These are phyloP conservation scores for Mimachlamys varia DNA, from an alignment of 2,888 invertebrate species.

Conservation along the genomic window DNA sequence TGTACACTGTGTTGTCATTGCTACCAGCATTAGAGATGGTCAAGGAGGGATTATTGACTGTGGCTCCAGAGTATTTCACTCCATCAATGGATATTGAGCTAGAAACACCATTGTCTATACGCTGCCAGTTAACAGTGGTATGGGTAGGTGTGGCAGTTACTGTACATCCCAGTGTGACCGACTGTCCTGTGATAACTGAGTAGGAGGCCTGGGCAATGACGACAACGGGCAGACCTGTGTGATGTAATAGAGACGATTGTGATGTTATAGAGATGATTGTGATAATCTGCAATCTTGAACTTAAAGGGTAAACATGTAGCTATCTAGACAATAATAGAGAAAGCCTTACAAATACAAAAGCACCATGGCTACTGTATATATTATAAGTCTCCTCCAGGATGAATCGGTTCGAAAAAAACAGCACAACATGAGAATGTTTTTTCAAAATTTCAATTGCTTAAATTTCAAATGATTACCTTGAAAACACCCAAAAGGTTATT, in stretches of 20 bases:
- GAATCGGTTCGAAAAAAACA: no score
- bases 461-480: no score
- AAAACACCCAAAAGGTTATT: no score
- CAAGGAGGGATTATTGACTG: conserved; percentile 39
- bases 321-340: no score
- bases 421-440: no score
- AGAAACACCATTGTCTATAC: conserved; percentile 36
- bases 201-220: conserved; percentile 17
- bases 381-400: no score
- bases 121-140: conserved; percentile 38
- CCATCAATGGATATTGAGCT: conserved; percentile 31
- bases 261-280: not conserved
- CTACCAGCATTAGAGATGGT: conserved; percentile 40
- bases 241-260: not conserved
- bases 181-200: conserved; percentile 28
- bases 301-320: no score
- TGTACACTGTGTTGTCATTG: conserved; percentile 44
- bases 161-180: conserved; percentile 36
- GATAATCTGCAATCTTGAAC: no score
- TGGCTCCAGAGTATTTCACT: conserved; percentile 45
- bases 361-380: no score
- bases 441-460: no score
- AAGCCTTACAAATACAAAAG: no score
- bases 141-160: conserved; percentile 32
- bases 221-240: not conserved